Conservation (phyloP, 2,888 invertebrate species). For the Synanthedon andrenaeformis region DNA sequence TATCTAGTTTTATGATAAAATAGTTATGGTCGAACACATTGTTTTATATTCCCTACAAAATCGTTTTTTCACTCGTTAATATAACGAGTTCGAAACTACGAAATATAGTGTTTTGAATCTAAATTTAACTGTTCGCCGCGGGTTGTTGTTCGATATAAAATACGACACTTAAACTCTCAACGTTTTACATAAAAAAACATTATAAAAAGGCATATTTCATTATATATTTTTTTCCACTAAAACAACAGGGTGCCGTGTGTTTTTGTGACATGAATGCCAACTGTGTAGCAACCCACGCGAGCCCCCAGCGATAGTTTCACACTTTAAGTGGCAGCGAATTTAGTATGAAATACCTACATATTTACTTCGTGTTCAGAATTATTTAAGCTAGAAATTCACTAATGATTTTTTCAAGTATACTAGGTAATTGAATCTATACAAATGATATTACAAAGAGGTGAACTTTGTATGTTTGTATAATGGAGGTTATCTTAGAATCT, state of each 20-base stretch:
- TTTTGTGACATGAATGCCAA: slow-evolving; percentile 55
- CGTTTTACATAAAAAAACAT: slow-evolving; percentile 53
- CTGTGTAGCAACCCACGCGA: slow-evolving; percentile 50
- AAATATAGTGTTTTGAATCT: slow-evolving; percentile 7
- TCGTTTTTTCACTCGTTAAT: not conserved
- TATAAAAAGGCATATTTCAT: slow-evolving; percentile 62
- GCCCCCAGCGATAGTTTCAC: slow-evolving; percentile 54
- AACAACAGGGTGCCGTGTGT: slow-evolving; percentile 65
- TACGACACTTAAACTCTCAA: slow-evolving; percentile 47
- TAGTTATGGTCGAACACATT: no score
- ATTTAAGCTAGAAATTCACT: no score
- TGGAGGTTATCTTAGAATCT: no score
- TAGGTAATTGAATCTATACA: no score
- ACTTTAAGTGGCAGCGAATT: slow-evolving; percentile 59
- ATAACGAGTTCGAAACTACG: not conserved
- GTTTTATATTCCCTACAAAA: no score
- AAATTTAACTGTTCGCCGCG: slow-evolving; percentile 35
- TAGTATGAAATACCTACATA: slow-evolving; percentile 20
- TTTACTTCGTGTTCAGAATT: no score
- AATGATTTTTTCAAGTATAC: no score
- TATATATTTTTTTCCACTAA: slow-evolving; percentile 60
- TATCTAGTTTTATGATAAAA: no score
- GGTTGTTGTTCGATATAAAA: slow-evolving; percentile 38
- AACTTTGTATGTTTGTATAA: no score
- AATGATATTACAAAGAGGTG: no score